Conservation (phyloP, 1,140 invertebrate genomes). For the Aculops lycopersici region DNA sequence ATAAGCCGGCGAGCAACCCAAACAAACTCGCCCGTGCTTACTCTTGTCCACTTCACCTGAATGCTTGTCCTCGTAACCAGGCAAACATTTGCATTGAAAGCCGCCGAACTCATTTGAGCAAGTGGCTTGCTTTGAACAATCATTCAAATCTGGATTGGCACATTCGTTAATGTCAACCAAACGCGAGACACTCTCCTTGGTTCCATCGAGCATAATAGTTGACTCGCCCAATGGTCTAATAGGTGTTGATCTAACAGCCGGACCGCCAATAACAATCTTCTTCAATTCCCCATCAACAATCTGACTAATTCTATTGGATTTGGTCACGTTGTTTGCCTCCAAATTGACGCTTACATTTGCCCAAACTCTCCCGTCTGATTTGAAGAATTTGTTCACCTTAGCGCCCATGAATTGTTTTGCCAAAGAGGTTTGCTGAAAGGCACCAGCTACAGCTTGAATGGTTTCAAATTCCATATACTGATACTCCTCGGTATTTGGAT, state of each 20-base stretch:
- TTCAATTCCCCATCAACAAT: constrained; percentile 46
- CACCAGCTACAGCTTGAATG: constrained; percentile 23
- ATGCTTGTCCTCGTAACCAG: constrained; percentile 26
- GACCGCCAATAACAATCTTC: too few species aligned
- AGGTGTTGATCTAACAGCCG: constrained; percentile 42
- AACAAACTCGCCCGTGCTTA: constrained; percentile 33
- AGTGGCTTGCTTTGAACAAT: constrained; percentile 45
- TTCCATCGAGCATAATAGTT: constrained; percentile 41
- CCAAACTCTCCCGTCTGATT: constrained; percentile 26
- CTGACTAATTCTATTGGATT: constrained; percentile 23
- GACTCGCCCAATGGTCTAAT: constrained; percentile 55
- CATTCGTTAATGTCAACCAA: constrained; percentile 64
- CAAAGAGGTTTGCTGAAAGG: constrained; percentile 1
- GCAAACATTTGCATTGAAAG: constrained; percentile 46
- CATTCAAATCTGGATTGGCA: constrained; percentile 42
- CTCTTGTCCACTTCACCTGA: constrained; percentile 26
- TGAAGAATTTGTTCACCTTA: constrained; percentile 43
- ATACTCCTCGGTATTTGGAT: constrained; percentile 41
- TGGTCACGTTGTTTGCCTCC: constrained; percentile 29
- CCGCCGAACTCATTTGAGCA: constrained; percentile 67
- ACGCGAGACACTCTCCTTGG: constrained; percentile 33
- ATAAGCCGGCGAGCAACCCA: constrained; percentile 29
- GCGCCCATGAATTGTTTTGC: constrained; percentile 46
- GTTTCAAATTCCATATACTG: constrained; percentile 48
- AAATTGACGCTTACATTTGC: constrained; percentile 46